Evolutionary conservation across 2,797 vertebrate species (phyloP).

Genomic region (Anomalospiza imberbis): DNA sequence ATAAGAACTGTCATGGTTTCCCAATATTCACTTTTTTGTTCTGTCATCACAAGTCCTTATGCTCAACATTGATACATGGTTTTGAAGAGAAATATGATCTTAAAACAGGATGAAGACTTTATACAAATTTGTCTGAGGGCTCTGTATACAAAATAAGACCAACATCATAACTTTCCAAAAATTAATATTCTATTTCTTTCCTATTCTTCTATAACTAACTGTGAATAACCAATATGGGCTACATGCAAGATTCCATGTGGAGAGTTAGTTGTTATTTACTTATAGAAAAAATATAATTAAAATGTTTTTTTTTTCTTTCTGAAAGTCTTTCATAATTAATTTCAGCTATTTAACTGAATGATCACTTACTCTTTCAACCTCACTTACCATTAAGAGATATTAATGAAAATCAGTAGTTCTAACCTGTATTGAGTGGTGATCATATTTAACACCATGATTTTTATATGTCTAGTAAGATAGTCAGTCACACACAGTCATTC

Average conservation of each 20-base stretch:
- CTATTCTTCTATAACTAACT: not conserved
- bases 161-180: not conserved
- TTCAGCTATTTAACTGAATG: not conserved
- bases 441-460: not conserved
- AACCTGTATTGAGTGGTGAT: not conserved
- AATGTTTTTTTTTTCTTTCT: not conserved
- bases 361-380: not conserved
- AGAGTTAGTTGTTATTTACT: not conserved
- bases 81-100: not conserved
- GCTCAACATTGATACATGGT: accelerated
- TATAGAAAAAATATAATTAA: not conserved
- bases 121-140: not conserved
- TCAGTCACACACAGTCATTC: not conserved
- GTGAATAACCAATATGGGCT: not conserved
- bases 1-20: not conserved
- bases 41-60: not conserved
- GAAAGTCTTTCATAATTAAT: not conserved
- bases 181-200: not conserved
- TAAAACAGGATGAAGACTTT: not conserved
- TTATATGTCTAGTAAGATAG: not conserved
- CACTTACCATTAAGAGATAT: not conserved
- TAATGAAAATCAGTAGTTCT: not conserved
- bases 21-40: not conserved
- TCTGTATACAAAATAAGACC: not conserved
- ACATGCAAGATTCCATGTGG: not conserved